Percentiles rank a stretch among this genome's conserved stretches.
Evolutionary conservation across 2,888 invertebrate species (phyloP).

Genomic region (Lycia hirtaria): DNA sequence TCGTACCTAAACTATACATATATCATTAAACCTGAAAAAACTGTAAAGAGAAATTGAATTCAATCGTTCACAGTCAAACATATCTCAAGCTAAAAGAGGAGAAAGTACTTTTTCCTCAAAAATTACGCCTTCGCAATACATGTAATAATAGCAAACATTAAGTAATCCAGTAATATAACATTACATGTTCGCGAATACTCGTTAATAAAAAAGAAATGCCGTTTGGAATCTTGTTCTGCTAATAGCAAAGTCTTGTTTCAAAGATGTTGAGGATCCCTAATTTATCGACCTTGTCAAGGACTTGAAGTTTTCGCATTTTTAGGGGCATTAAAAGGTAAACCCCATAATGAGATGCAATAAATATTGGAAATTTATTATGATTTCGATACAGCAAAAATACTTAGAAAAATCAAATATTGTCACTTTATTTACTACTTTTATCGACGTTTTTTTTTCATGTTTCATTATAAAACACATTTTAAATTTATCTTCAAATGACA

Average conservation of each 20-base stretch:
- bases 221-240: slow-evolving; percentile 40
- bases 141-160: slow-evolving; percentile 72
- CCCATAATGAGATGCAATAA: slow-evolving; percentile 20
- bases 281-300: slow-evolving; percentile 54
- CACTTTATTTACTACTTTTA: too few species aligned
- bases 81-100: slow-evolving; percentile 47
- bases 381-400: slow-evolving; percentile 1
- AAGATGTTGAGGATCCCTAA: slow-evolving; percentile 49
- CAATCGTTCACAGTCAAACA: background rate
- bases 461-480: too few species aligned
- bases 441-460: too few species aligned
- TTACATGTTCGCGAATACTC: slow-evolving; percentile 66
- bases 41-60: background rate
- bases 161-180: slow-evolving; percentile 67
- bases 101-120: slow-evolving; percentile 74
- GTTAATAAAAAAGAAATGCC: slow-evolving; percentile 43
- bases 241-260: slow-evolving; percentile 63
- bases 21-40: background rate
- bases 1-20: too few species aligned
- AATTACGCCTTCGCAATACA: slow-evolving; percentile 63
- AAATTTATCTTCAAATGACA: too few species aligned
- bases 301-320: slow-evolving; percentile 36
- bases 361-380: slow-evolving; percentile 1
- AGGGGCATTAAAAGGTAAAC: slow-evolving; percentile 28
- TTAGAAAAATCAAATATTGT: too few species aligned